Evolutionary conservation across 35 echinoderm and acorn worm genomes (phyloP).

Genomic region (Strongylocentrotus purpuratus): DNA sequence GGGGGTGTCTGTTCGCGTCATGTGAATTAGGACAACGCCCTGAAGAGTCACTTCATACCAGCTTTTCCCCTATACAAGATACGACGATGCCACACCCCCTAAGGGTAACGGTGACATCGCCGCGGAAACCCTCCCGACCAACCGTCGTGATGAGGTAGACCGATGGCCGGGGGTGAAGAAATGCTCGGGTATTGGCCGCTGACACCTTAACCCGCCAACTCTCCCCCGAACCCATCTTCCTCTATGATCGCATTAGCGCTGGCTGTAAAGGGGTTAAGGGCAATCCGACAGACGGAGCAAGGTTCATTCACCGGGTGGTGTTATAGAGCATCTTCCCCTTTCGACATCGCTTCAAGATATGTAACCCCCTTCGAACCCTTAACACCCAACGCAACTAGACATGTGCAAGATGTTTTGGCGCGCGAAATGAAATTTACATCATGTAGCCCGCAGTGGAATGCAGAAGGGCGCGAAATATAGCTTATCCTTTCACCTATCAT

Average conservation of each 20-base stretch:
- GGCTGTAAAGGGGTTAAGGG: not conserved
- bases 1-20: slow-evolving; percentile 1
- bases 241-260: not conserved
- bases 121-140: not conserved
- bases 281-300: not conserved
- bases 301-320: not conserved
- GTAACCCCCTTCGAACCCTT: too few species aligned
- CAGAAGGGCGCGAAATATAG: not conserved
- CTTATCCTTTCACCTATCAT: not conserved
- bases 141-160: not conserved
- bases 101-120: not conserved
- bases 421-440: slow-evolving; percentile 17
- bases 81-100: not conserved
- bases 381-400: not conserved
- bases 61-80: not conserved
- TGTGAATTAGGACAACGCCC: slow-evolving; percentile 15
- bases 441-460: slow-evolving; percentile 8
- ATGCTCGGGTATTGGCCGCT: not conserved
- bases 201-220: not conserved
- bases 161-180: not conserved
- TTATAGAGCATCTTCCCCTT: not conserved
- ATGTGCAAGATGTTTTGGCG: not conserved
- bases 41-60: not conserved
- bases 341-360: not conserved
- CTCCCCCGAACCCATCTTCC: not conserved